phyloP scores from a whole-genome alignment of 1,140 invertebrate species.

The Bombus waltoni region DNA sequence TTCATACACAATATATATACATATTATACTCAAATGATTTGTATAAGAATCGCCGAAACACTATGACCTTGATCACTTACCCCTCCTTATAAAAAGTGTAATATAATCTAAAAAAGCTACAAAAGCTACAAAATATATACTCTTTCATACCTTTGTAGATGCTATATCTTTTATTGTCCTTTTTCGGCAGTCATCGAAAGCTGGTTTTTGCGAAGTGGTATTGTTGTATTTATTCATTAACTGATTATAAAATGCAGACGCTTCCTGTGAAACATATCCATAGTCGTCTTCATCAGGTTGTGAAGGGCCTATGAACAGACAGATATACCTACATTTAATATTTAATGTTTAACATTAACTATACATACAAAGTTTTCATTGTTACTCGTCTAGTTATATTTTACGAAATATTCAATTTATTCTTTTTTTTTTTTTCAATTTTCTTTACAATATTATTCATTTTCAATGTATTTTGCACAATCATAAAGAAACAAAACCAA shows the following conservation, averaged over 20 bases:
- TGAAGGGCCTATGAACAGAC: conserved; percentile 83
- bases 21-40: no score
- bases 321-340: neutral
- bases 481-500: neutral
- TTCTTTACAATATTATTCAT: neutral
- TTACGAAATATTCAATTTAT: neutral
- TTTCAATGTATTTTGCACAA: neutral
- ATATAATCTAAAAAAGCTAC: no score
- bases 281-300: conserved; percentile 96
- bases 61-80: no score
- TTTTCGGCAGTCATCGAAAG: conserved; percentile 76
- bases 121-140: neutral
- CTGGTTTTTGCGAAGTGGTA: conserved; percentile 85
- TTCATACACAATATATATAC: no score
- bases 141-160: conserved; percentile 80
- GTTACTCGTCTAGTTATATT: neutral
- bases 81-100: no score
- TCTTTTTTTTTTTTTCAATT: neutral
- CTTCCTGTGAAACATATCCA: conserved; percentile 92
- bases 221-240: conserved; percentile 92
- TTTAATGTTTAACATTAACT: neutral
- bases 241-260: conserved; percentile 90
- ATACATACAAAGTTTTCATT: neutral
- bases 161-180: conserved; percentile 81
- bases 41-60: no score